Conservation (phyloP, 2,888 invertebrate species). For the Xanthorhoe spadicearia region DNA sequence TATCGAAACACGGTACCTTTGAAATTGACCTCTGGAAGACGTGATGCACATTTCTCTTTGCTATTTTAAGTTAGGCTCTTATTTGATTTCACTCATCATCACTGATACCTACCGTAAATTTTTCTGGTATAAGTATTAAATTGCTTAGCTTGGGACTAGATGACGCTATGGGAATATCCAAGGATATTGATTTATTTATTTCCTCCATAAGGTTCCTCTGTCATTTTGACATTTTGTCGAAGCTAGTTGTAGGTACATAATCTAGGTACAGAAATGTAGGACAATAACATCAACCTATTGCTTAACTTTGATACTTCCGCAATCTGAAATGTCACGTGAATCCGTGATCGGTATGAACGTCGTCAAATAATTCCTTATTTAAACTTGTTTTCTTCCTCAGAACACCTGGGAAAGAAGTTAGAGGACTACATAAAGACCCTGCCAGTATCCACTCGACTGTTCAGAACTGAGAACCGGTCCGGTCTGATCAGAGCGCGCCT, state of each 20-base stretch:
- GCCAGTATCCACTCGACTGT: slow-evolving; percentile 93
- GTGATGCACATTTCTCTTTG: not conserved
- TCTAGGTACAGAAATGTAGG: no score
- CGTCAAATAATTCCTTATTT: not conserved
- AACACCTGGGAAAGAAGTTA: slow-evolving; percentile 93
- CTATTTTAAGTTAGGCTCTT: not conserved
- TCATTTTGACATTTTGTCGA: no score
- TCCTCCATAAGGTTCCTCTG: no score
- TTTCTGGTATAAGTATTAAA: no score
- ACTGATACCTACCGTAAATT: no score
- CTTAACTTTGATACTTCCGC: no score
- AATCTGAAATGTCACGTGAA: no score
- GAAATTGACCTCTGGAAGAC: not conserved
- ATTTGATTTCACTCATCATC: not conserved
- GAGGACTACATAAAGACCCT: slow-evolving; percentile 95
- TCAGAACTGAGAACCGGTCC: slow-evolving; percentile 96
- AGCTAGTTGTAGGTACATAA: no score
- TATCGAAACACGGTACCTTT: slow-evolving; percentile 1
- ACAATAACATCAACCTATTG: no score
- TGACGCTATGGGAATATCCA: no score
- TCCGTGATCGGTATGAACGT: not conserved
- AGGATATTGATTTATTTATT: no score
- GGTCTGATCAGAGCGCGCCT: slow-evolving; percentile 98
- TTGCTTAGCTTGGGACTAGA: no score
- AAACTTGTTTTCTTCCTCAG: slow-evolving; percentile 73